Conservation (phyloP, 1,140 invertebrate genomes). For the Nautilus pompilius region DNA sequence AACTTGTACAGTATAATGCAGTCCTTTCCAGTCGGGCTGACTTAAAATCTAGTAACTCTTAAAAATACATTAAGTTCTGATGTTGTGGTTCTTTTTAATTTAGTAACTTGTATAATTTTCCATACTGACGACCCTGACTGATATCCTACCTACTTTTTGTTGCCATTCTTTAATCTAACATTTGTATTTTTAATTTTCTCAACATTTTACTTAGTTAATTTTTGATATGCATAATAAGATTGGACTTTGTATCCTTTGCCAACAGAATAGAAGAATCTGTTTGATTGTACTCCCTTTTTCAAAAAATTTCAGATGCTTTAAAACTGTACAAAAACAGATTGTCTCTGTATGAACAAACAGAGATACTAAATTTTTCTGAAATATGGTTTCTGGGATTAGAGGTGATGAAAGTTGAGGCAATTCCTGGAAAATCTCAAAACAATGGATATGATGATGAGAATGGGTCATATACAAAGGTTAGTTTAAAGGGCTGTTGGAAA, state of each 20-base stretch:
- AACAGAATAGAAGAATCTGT: slow-evolving; percentile 6
- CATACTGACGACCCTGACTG: not conserved
- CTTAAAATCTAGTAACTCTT: too few species aligned
- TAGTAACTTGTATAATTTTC: not conserved
- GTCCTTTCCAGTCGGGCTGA: too few species aligned
- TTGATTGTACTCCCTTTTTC: too few species aligned
- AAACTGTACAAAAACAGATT: slow-evolving; percentile 46
- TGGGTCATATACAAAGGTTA: slow-evolving; percentile 53
- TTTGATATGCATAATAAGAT: not conserved
- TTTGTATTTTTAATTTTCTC: not conserved
- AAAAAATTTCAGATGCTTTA: slow-evolving; percentile 49
- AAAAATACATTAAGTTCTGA: too few species aligned
- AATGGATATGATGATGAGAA: slow-evolving; percentile 55
- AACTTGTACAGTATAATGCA: too few species aligned
- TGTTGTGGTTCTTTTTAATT: too few species aligned
- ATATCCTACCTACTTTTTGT: not conserved
- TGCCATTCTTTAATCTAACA: not conserved
- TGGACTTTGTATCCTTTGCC: not conserved
- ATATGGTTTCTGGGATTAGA: slow-evolving; percentile 53
- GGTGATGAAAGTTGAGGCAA: slow-evolving; percentile 48
- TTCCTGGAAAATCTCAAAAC: slow-evolving; percentile 42
- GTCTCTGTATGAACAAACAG: slow-evolving; percentile 49
- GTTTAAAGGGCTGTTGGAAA: too few species aligned
- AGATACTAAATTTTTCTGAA: slow-evolving; percentile 51
- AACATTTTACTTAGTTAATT: not conserved